A percentile compares a stretch with the other conserved stretches of the same genome.
These are phyloP conservation scores for Tympanoctomys barrerae DNA, from an alignment of 2,797 vertebrate species.

Conservation along the genomic window DNA sequence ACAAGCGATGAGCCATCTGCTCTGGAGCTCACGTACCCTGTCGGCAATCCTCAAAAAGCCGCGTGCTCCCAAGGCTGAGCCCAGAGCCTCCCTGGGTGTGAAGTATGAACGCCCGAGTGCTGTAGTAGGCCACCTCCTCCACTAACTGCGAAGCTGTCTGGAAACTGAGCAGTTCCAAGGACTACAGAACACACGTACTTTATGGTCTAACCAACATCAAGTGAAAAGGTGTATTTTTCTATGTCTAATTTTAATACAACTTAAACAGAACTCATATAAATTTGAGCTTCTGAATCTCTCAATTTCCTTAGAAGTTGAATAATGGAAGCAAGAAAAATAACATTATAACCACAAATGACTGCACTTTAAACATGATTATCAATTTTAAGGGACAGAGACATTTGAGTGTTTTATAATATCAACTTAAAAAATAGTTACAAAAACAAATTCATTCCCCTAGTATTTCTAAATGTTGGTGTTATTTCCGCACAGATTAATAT, in stretches of 20 bases:
- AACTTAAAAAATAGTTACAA: slow-evolving; percentile 85
- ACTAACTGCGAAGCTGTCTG: slow-evolving; percentile 77
- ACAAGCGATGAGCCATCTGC: slow-evolving; percentile 58
- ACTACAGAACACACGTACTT: slow-evolving; percentile 78
- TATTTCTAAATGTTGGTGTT: slow-evolving; percentile 87
- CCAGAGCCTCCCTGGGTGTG: slow-evolving; percentile 45
- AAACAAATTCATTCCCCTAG: slow-evolving; percentile 86
- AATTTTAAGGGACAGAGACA: slow-evolving; percentile 85
- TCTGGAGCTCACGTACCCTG: slow-evolving; percentile 22
- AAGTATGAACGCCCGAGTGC: slow-evolving; percentile 66
- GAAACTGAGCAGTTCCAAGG: slow-evolving; percentile 80
- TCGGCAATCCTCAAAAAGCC: slow-evolving; percentile 77
- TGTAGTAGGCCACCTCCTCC: slow-evolving; percentile 77
- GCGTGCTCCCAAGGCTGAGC: slow-evolving; percentile 21
- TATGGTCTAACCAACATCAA: slow-evolving; percentile 74
- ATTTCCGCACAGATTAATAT: slow-evolving; percentile 88
- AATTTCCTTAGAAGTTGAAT: slow-evolving; percentile 60
- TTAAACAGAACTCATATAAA: slow-evolving; percentile 78
- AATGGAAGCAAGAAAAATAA: slow-evolving; percentile 75
- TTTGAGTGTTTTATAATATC: slow-evolving; percentile 84
- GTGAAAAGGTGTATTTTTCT: slow-evolving; percentile 46
- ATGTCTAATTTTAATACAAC: slow-evolving; percentile 75
- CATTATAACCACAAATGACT: slow-evolving; percentile 75
- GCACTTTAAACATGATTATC: slow-evolving; percentile 82
- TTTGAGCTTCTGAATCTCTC: slow-evolving; percentile 77